Evolutionary conservation across 1,140 invertebrate species (phyloP), one percentile per base, ranked within the genome.

Genomic region (Camponotus vicinus): DNA sequence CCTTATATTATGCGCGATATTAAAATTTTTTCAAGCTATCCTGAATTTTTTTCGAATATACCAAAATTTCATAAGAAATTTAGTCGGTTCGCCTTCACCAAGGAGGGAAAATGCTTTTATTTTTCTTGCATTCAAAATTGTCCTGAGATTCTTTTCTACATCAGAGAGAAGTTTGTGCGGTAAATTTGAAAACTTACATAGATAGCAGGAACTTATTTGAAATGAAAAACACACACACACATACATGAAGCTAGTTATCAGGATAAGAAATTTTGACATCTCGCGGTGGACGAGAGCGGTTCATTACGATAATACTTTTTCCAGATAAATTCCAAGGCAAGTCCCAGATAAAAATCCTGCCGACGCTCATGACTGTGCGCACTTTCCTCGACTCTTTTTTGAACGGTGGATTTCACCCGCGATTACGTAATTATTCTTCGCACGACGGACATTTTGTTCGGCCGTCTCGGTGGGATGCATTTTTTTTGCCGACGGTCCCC

Each of bases 401-500:
- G 27, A 55, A 69, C 45, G 71, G 9, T 6, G 63, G 45, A 83
- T 85, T 87, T 90, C 57, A 85, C 32, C 64, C 75, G 78, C 85
- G 89, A 88, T 91, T 90, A 90, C 86, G 87, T 90, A 90, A 91
- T 91, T 91, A 90, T 91, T 91, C 90, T 80, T 90, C 77, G 71
- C 86, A 83, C 78, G 89, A 34, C 85, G 80, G 85, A 88, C 82
- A 85, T 88, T 90, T 86, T 84, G 83, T 75, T 70, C 89, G 86
- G 42, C 34, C 55, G 80, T 83, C 77, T 83, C 71, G 59, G 76
- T 49, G 76, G 71, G 61, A 85, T 86, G 76, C 61, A 57, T 86
- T 90, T 90, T 87, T 89, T 87, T 82, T 70, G 63, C 52, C 69
- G 67, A 73, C 87, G 82, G 80, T 90, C 88, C 70, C 85, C 84